These are phyloP conservation scores for Vipera ursinii DNA, from an alignment of 2,797 vertebrate species.

Conservation along the genomic window DNA sequence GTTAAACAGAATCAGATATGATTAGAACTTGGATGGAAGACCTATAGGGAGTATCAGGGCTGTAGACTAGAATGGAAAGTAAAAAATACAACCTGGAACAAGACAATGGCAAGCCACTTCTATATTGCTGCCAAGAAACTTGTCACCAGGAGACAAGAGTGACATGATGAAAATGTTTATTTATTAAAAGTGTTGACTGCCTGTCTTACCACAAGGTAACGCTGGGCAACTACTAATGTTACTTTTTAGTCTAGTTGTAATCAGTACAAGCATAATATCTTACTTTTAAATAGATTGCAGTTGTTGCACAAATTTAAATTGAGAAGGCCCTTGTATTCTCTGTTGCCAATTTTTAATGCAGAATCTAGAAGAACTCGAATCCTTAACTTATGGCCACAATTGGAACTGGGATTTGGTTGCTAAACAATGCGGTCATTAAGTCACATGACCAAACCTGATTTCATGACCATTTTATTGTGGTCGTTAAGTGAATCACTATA, in stretches of 20 bases:
- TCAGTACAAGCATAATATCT: not conserved
- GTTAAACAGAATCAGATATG: not conserved
- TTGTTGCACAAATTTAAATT: not conserved
- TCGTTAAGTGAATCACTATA: not conserved
- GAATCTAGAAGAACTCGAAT: not conserved
- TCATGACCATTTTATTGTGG: not conserved
- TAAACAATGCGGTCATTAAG: not conserved
- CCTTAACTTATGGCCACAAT: not conserved
- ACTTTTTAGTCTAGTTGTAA: not conserved
- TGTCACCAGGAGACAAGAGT: not conserved
- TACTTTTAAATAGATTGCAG: not conserved
- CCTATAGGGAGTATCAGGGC: not conserved
- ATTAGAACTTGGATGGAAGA: not conserved
- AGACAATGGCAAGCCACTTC: not conserved
- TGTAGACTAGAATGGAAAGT: not conserved
- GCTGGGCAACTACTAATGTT: not conserved
- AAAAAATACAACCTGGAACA: not conserved
- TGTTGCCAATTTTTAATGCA: not conserved
- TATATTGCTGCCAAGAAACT: not conserved
- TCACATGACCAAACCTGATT: not conserved
- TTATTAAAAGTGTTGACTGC: not conserved
- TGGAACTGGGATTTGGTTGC: not conserved
- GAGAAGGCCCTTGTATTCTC: not conserved
- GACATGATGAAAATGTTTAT: not conserved
- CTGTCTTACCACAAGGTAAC: not conserved